These are phyloP conservation scores for Ormyrus rosae DNA, from an alignment of 2,888 invertebrate genomes.

Conservation along the genomic window DNA sequence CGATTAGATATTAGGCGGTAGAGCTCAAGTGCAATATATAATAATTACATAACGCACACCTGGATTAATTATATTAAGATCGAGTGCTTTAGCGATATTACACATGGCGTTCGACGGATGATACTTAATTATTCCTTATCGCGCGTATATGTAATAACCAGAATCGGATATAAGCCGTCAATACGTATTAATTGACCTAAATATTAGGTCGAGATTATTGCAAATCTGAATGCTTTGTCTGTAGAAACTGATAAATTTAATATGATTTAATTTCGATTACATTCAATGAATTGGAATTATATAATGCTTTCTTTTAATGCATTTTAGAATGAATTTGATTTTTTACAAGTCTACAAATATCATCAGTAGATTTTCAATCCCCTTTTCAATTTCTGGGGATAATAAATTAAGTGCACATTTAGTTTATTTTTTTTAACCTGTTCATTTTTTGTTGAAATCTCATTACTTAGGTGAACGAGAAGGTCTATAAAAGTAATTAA, in stretches of 20 bases:
- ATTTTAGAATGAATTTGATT: too few species aligned
- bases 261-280: too few species aligned
- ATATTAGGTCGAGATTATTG: slow-evolving; percentile 22
- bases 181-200: slow-evolving; percentile 48
- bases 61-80: slow-evolving; percentile 48
- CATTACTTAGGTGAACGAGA: too few species aligned
- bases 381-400: too few species aligned
- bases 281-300: too few species aligned
- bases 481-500: too few species aligned
- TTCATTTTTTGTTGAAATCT: too few species aligned
- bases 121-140: slow-evolving; percentile 55
- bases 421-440: too few species aligned
- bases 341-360: too few species aligned
- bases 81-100: slow-evolving; percentile 36
- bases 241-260: not conserved
- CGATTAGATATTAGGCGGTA: not conserved
- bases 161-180: slow-evolving; percentile 38
- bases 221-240: slow-evolving; percentile 21
- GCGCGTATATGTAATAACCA: slow-evolving; percentile 35
- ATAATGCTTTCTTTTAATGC: too few species aligned
- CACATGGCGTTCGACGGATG: slow-evolving; percentile 11
- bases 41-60: not conserved
- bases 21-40: slow-evolving; percentile 8
- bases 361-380: too few species aligned
- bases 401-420: too few species aligned